These are phyloP conservation scores for Neoscelio sp. DNA, from an alignment of 2,888 invertebrate species.

Conservation along the genomic window DNA sequence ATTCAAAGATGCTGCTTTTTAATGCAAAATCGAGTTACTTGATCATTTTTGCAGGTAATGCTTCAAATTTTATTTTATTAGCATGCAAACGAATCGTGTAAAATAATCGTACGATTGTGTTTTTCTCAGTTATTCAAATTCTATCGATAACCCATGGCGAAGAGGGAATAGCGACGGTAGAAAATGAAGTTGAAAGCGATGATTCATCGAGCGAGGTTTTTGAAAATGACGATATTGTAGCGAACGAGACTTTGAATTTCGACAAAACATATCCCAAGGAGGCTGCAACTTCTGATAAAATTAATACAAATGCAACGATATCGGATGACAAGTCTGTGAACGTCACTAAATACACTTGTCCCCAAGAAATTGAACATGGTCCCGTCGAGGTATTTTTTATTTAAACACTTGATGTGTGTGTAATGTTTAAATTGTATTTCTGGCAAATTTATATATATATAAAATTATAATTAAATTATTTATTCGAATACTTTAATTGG, in stretches of 20 bases:
- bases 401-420: no score
- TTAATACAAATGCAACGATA: conserved; percentile 22
- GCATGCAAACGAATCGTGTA: background rate
- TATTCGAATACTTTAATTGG: no score
- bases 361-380: conserved; percentile 76
- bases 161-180: background rate
- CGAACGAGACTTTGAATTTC: conserved; percentile 8
- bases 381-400: conserved; percentile 77
- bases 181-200: background rate
- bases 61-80: conserved; percentile 2
- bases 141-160: conserved; percentile 13
- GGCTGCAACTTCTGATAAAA: conserved; percentile 16
- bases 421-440: no score
- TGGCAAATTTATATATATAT: no score
- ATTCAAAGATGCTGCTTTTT: conserved; percentile 48
- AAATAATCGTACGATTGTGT: background rate
- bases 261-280: conserved; percentile 46
- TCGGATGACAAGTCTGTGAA: conserved; percentile 61
- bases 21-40: conserved; percentile 34
- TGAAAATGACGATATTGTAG: background rate
- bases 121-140: conserved; percentile 37
- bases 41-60: conserved; percentile 47
- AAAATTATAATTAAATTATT: no score
- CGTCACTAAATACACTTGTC: conserved; percentile 76
- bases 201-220: background rate